Base-by-base conservation (phyloP, 2,113 vertebrate genomes). In the Alexandromys fortis region DNA sequence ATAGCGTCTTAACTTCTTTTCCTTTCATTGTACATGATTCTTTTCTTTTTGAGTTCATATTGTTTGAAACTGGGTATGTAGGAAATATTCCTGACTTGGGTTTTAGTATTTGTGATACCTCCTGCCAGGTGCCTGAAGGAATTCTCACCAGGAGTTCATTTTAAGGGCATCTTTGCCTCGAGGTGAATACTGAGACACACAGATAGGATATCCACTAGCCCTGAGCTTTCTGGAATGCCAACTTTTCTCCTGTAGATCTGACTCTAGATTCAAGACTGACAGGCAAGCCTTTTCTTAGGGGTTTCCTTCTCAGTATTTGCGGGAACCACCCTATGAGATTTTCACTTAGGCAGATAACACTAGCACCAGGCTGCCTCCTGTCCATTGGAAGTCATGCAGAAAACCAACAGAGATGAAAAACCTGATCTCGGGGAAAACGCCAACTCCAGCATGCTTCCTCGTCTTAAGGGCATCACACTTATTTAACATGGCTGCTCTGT, bases 41-140 rank as follows among this genome's bases (percentile, higher is more conserved):
- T 73, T 91, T 67, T 12, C 55, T 52, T 33, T 76, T 24, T 33
- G 24, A 92, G 38, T 28, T 33, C 76, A 79, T 87, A 49, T 73
- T 45, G 79, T 79, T 85, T 38, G n/a, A n/a, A 79, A 96, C 38
- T 61, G 92, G 83, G 83, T 87, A n/a, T 87, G 13, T n/a, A 5
- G 22, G 22, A 93, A 86, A 76, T 75, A 67, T 33, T 79, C 90
- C 22, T 75, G 22, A 33, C 61, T 88, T 95, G 17, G 10, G 28
- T 33, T 95, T 81, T 90, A 58, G 86, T 82, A 55, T 70, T 61
- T 61, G 19, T 35, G 10, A 63, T 94, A 91, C 65, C 7, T 91
- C 86, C 79, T 61, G 21, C 42, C 26, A 73, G 45, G 35, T 35
- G 28, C 45, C 85, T 67, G 4, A 58, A 55, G 30, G 61, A 93